These are phyloP conservation scores for Drusus annulatus DNA, from an alignment of 1,140 invertebrate species.

Conservation along the genomic window DNA sequence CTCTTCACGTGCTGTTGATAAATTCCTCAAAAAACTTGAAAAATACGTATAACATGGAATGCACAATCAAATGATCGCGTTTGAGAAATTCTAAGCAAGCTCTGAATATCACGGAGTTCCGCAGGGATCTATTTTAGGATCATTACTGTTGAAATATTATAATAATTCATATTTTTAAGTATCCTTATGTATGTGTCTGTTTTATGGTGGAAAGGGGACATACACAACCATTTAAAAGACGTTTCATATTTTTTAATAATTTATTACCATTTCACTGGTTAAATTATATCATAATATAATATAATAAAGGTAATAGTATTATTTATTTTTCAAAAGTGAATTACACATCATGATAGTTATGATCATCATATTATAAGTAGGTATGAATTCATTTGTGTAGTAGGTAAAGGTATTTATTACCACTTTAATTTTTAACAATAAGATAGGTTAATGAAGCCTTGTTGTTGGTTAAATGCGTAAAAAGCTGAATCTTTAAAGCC, in stretches of 20 bases:
- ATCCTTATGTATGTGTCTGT: neutral
- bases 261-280: conserved; percentile 58
- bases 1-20: no score
- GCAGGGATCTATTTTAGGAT: no score
- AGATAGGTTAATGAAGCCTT: conserved; percentile 25
- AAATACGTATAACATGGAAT: no score
- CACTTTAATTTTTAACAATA: conserved; percentile 45
- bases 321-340: conserved; percentile 58
- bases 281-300: conserved; percentile 54
- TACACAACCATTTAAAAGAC: conserved; percentile 41
- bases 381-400: conserved; percentile 53
- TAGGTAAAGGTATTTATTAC: conserved; percentile 56
- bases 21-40: no score
- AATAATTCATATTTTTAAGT: no score
- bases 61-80: no score
- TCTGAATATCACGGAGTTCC: no score
- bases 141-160: no score
- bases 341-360: conserved; percentile 57
- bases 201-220: neutral
- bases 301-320: conserved; percentile 59
- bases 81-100: no score
- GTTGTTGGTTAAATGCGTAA: conserved; percentile 36
- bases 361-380: conserved; percentile 55
- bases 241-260: conserved; percentile 57
- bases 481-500: conserved; percentile 19